phyloP scores from a whole-genome alignment of 2,797 vertebrate genomes.

The Pagetopsis macropterus region DNA sequence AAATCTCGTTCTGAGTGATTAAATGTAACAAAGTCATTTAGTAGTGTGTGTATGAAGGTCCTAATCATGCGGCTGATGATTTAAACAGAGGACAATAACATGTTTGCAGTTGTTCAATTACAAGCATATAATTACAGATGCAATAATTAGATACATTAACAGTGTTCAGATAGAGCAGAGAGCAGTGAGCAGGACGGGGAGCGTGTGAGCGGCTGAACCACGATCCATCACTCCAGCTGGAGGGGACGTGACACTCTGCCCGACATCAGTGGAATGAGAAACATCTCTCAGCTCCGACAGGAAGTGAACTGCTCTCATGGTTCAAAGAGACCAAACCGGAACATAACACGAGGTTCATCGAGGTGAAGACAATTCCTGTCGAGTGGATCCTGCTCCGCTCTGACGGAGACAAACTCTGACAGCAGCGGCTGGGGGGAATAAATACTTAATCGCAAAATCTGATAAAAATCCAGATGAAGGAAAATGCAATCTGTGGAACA shows the following conservation, averaged over 20 bases:
- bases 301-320: conserved; percentile 11
- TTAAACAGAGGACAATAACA: conserved; percentile 35
- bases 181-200: conserved; percentile 63
- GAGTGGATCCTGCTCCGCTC: conserved; percentile 8
- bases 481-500: conserved; percentile 50
- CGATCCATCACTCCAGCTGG: conserved; percentile 69
- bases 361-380: background rate
- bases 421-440: conserved; percentile 44
- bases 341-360: background rate
- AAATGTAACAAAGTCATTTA: background rate
- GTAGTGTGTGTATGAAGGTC: background rate
- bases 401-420: conserved; percentile 46
- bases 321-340: conserved; percentile 23
- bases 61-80: conserved; percentile 14
- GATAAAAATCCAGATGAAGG: conserved; percentile 39
- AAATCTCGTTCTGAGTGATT: background rate
- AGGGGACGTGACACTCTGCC: conserved; percentile 68
- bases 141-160: conserved; percentile 62
- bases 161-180: conserved; percentile 41
- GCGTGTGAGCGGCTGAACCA: conserved; percentile 65
- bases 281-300: conserved; percentile 41
- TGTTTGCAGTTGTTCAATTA: conserved; percentile 55
- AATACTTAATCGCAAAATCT: conserved; percentile 58
- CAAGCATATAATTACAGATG: conserved; percentile 34
- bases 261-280: conserved; percentile 53